Percentiles rank a stretch among this genome's conserved stretches.
These are phyloP conservation scores for Bombus haemorrhoidalis DNA, from an alignment of 1,140 invertebrate species.

Conservation along the genomic window DNA sequence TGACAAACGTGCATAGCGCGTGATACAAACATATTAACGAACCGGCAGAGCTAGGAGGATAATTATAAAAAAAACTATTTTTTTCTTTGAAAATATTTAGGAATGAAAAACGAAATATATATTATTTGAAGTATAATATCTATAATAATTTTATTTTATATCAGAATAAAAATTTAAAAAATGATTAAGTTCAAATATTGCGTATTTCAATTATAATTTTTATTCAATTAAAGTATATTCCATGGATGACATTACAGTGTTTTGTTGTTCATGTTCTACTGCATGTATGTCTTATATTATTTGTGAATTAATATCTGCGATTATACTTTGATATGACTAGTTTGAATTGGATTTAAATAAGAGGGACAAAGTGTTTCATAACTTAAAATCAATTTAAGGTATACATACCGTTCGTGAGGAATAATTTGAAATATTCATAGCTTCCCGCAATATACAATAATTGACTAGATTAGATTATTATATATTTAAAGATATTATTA, in stretches of 20 bases:
- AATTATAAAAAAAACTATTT: background rate
- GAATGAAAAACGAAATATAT: background rate
- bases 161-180: background rate
- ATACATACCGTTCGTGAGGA: background rate
- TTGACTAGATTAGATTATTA: constrained; percentile 21
- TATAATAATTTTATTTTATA: background rate
- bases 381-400: constrained; percentile 7
- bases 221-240: background rate
- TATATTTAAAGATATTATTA: background rate
- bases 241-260: background rate
- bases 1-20: background rate
- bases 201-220: background rate
- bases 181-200: background rate
- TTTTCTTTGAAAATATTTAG: background rate
- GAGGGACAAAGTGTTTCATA: background rate
- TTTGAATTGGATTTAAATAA: background rate
- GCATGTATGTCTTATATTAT: constrained; percentile 4
- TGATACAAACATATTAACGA: constrained; percentile 67
- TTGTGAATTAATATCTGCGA: background rate
- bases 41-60: constrained; percentile 67
- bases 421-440: constrained; percentile 10
- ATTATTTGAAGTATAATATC: background rate
- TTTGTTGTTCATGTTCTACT: background rate
- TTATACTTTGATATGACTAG: background rate
- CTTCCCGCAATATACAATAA: background rate